A percentile compares a stretch with the other conserved stretches of the same genome.
These are phyloP conservation scores for Platyrinchus mystaceus DNA, from an alignment of 2,797 vertebrate genomes.

Conservation along the genomic window DNA sequence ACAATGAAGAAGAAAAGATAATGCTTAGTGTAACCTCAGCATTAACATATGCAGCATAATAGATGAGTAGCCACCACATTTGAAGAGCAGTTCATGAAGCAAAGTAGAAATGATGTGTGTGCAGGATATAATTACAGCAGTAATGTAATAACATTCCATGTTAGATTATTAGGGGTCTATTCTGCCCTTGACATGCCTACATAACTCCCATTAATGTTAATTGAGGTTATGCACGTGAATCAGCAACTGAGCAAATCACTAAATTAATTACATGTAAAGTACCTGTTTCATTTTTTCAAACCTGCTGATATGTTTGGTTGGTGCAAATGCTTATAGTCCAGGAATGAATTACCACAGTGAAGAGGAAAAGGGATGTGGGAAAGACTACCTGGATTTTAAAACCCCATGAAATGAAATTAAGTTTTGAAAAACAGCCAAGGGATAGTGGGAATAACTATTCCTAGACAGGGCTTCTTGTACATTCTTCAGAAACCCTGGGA, in stretches of 20 bases:
- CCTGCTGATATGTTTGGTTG: neutral
- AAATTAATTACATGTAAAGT: slow-evolving; percentile 69
- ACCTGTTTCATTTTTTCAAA: slow-evolving; percentile 47
- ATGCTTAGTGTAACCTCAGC: neutral
- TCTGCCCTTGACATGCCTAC: slow-evolving; percentile 62
- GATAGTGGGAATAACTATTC: neutral
- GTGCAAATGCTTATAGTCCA: neutral
- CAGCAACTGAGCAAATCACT: slow-evolving; percentile 59
- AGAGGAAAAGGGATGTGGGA: neutral
- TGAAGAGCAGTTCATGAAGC: slow-evolving; percentile 45
- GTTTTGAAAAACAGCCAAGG: slow-evolving; percentile 17
- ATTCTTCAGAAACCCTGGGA: neutral
- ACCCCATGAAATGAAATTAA: slow-evolving; percentile 5
- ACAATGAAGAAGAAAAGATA: neutral
- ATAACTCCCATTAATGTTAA: slow-evolving; percentile 66
- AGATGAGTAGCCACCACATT: slow-evolving; percentile 4
- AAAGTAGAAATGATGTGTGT: slow-evolving; percentile 52
- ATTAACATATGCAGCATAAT: neutral
- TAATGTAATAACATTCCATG: slow-evolving; percentile 65
- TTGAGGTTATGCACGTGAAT: slow-evolving; percentile 57
- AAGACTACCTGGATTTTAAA: neutral
- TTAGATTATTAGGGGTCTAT: slow-evolving; percentile 64
- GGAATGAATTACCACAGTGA: neutral
- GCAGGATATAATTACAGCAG: slow-evolving; percentile 61
- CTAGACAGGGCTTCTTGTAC: neutral